Evolutionary conservation across 2,888 invertebrate species (phyloP), one percentile per base, ranked within the genome.

Genomic region (Eupithecia subumbrata): DNA sequence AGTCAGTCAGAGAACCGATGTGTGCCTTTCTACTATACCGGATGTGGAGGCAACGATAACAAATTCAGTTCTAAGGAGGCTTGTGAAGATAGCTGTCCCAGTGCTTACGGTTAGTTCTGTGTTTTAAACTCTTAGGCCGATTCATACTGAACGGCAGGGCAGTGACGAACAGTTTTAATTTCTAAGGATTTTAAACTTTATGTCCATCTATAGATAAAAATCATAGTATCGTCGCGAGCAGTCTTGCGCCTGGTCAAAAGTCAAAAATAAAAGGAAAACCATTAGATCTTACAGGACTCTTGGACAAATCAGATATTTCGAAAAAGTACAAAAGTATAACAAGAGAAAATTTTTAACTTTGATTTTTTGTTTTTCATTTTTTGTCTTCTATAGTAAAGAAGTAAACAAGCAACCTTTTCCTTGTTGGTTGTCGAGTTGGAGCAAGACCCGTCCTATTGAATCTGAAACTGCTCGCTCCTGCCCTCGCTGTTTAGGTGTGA

Each of bases 11-110:
- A 98, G 91, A 97, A 97, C 92, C 96, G 97, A 82, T 99, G 99
- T 95, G 95, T 97, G 95, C 98, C 98, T 72, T 99, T 99, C 96
- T 98, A 98, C 96, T 99, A 97, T 94, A 96, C 97, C 82, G 99
- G 99, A 82, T 99, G 98, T 93, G 97, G 96, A 81, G 98, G 98
- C 83, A 99, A 99, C 93, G 96, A 95, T 86, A 99, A 99, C 95
- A 97, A 96, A 91, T 99, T 98, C 95, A 95, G 95, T 80, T 96
- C 96, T 86, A 95, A 96, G 90, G 96, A 96, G 82, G 95, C 96
- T 86, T 98, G 98, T 90, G 96, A 97, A 86, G 92, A 95, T 77
- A 95, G 96, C 87, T 98, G 98, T 90, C 98, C 98, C 48, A 96
- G 96, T 79, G 96, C 96, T 88, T 96, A 97, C 86, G 97, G 98